phyloP scores from a whole-genome alignment of 2,113 vertebrate species.

The Siniperca chuatsi region DNA sequence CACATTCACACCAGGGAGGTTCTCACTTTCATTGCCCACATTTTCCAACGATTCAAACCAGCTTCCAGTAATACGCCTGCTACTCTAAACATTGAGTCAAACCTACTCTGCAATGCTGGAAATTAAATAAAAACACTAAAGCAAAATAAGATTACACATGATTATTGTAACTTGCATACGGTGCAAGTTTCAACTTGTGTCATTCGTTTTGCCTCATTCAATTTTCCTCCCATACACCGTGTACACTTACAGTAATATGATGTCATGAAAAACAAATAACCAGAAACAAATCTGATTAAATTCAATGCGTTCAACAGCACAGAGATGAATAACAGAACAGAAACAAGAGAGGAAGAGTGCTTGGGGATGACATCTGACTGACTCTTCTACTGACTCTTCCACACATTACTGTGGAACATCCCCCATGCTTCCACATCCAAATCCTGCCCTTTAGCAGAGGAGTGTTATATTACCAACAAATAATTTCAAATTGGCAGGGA shows the following conservation, averaged over 20 bases:
- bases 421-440: conserved; percentile 23
- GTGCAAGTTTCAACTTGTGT: background rate
- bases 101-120: conserved; percentile 16
- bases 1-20: conserved; percentile 18
- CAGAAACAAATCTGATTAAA: conserved; percentile 32
- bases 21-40: conserved; percentile 44
- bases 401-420: conserved; percentile 4
- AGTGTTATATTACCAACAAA: conserved; percentile 57
- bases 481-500: conserved; percentile 47
- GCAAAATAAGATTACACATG: conserved; percentile 21
- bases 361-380: background rate
- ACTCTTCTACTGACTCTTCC: conserved; percentile 23
- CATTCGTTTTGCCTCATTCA: conserved; percentile 6
- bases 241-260: conserved; percentile 22
- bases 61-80: conserved; percentile 55
- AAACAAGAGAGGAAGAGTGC: background rate
- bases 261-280: conserved; percentile 38
- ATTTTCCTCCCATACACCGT: background rate
- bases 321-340: conserved; percentile 30
- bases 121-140: conserved; percentile 26
- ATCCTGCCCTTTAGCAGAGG: conserved; percentile 28
- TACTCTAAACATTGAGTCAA: conserved; percentile 52
- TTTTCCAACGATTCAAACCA: conserved; percentile 45
- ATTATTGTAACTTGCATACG: conserved; percentile 12
- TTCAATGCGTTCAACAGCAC: background rate